A percentile compares a stretch with the other conserved stretches of the same genome.
Evolutionary conservation across 1,140 invertebrate genomes (phyloP).

Genomic region (Penaeus indicus): DNA sequence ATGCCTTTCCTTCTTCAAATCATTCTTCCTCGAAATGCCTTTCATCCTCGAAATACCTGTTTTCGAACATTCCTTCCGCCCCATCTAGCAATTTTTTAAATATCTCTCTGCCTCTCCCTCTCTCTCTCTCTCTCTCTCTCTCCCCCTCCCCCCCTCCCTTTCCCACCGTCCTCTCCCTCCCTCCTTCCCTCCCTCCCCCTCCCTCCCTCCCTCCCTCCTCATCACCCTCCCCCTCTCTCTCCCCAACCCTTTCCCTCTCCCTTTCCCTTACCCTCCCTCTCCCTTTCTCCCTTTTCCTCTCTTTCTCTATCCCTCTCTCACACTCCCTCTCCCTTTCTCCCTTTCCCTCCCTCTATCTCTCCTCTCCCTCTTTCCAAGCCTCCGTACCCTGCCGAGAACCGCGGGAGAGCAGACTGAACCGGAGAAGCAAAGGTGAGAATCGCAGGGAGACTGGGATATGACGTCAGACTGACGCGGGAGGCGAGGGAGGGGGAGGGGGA

Average conservation of each 20-base stretch:
- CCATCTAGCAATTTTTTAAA: too few species aligned
- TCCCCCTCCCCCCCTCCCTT: too few species aligned
- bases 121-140: neutral
- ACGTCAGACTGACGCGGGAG: neutral
- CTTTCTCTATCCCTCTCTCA: neutral
- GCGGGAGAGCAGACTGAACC: neutral
- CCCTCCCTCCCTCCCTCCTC: neutral
- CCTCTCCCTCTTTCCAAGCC: neutral
- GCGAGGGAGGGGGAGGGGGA: neutral
- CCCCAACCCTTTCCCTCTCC: too few species aligned
- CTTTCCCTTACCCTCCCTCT: neutral
- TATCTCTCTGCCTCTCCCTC: too few species aligned
- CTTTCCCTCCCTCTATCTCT: neutral
- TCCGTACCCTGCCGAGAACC: too few species aligned
- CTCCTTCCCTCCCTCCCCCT: neutral
- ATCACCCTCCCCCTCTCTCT: too few species aligned
- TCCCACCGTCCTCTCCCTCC: too few species aligned
- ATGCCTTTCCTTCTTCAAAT: too few species aligned
- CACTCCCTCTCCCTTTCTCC: neutral
- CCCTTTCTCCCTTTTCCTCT: neutral
- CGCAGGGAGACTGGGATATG: neutral
- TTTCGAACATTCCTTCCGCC: too few species aligned
- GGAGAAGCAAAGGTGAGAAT: neutral
- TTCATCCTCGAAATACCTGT: too few species aligned
- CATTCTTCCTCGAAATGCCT: too few species aligned